Conservation (phyloP, 2,888 invertebrate species). For the Nomada goodeniana region DNA sequence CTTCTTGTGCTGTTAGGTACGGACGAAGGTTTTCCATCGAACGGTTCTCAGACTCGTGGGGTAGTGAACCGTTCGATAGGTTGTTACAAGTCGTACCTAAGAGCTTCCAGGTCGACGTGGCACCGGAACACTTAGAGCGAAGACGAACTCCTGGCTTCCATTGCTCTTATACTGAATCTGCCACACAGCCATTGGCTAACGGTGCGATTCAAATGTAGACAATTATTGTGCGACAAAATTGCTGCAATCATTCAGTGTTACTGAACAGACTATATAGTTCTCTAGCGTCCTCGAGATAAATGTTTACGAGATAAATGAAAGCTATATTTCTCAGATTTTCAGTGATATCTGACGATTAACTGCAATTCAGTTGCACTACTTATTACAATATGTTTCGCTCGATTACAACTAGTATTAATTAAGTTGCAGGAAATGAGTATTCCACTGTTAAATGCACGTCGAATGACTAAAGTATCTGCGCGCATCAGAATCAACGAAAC, state of each 20-base stretch:
- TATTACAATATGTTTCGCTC: too few species aligned
- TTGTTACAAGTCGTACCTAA: conserved; percentile 11
- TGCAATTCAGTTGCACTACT: too few species aligned
- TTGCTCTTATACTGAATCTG: conserved; percentile 7
- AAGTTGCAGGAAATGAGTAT: too few species aligned
- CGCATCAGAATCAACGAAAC: too few species aligned
- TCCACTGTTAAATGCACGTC: too few species aligned
- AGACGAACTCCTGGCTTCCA: conserved; percentile 25
- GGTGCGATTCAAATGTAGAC: not conserved
- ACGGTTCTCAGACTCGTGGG: not conserved
- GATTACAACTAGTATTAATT: too few species aligned
- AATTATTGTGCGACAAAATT: not conserved
- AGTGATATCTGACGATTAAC: too few species aligned
- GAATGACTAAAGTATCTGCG: too few species aligned
- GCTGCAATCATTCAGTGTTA: not conserved
- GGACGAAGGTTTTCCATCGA: conserved; percentile 5
- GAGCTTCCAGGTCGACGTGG: conserved; percentile 12
- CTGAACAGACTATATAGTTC: too few species aligned
- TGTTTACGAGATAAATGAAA: too few species aligned
- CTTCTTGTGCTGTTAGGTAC: not conserved
- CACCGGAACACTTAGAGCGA: conserved; percentile 22
- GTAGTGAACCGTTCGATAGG: conserved; percentile 18
- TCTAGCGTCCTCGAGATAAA: too few species aligned
- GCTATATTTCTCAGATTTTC: too few species aligned
- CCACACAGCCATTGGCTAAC: conserved; percentile 7